A percentile compares a stretch with the other conserved stretches of the same genome.
Evolutionary conservation across 2,888 invertebrate genomes (phyloP).

Genomic region (Opisthograptis luteolata): DNA sequence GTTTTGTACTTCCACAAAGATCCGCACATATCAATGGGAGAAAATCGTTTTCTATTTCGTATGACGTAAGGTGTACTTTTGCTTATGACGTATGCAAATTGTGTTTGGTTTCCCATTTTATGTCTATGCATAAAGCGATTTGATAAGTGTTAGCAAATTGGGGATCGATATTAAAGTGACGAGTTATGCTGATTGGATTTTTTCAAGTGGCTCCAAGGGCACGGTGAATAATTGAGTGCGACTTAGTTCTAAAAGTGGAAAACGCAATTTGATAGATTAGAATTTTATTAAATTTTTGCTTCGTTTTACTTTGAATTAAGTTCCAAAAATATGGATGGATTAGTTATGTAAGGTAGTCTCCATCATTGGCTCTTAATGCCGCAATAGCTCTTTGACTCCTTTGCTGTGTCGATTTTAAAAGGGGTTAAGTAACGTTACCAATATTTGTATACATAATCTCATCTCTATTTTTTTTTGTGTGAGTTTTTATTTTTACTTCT

Average conservation of each 20-base stretch:
- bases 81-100: conserved; percentile 43
- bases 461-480: too few relatives aligned
- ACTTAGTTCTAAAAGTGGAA: conserved; percentile 64
- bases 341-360: conserved; percentile 5
- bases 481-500: too few relatives aligned
- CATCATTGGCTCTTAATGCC: background rate
- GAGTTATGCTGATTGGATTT: conserved; percentile 84
- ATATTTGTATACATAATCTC: too few relatives aligned
- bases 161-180: conserved; percentile 81
- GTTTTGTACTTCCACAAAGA: conserved; percentile 68
- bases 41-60: conserved; percentile 57
- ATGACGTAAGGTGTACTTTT: conserved; percentile 61
- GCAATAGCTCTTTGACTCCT: background rate
- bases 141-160: conserved; percentile 80
- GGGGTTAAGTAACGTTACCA: background rate
- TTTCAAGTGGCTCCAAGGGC: conserved; percentile 77
- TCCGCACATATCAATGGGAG: conserved; percentile 63
- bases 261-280: conserved; percentile 48
- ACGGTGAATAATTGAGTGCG: conserved; percentile 79
- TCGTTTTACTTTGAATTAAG: conserved; percentile 17
- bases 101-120: conserved; percentile 60
- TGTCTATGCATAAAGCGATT: conserved; percentile 80
- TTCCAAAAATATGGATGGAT: conserved; percentile 10
- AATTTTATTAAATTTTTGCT: conserved; percentile 36
- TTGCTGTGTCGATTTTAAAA: conserved; percentile 15